Base-by-base conservation (phyloP, 2,113 vertebrate species). In the Acanthochromis polyacanthus region DNA sequence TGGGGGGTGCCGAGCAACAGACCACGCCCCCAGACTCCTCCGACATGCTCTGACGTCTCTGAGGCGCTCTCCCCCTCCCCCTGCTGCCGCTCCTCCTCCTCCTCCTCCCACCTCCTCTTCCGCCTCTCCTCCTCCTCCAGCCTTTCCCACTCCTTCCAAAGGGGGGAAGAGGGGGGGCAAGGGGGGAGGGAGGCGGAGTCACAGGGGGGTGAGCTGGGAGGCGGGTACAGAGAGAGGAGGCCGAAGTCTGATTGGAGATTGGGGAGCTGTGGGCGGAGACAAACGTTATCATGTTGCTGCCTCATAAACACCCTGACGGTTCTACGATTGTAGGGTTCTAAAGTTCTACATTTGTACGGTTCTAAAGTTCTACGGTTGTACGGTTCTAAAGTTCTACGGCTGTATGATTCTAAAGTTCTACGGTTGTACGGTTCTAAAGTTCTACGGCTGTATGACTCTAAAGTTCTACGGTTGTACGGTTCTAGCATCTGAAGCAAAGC, bases 41-140 rank as follows among this genome's bases (percentile, higher is more conserved):
- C 76, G 15, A 63, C 4, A 3, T n/a, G 69, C 58, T 91, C 84
- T 1, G 78, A 89, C 1, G 82, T 90, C 60, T 93, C 93, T 0
- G 91, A 92, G 30, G 88, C 75, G 0, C 90, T 94, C 52, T 93
- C 92, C 0, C 89, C 90, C 53, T 91, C 93, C 1, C 87, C 93
- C 79, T 93, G 91, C 82, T 92, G 89, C n/a, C 89, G 79, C 75
- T 89, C 90, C 76, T 91, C 89, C 55, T 84, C 56, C 55, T 69
- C 71, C 19, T 20, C 71, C 19, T 20, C 17, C 63, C 0, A 32
- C 68, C 66, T 81, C 82, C 67, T 89, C 71, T 15, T 88, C 69
- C 32, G 72, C 36, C 60, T 66, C 19, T 63, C 50, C 5, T 52
- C 59, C 67, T 80, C 59, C 30, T 74, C 15, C 22, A n/a, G 23